Conservation (phyloP, 2,797 vertebrate genomes). For the Lagocephalus sceleratus region DNA sequence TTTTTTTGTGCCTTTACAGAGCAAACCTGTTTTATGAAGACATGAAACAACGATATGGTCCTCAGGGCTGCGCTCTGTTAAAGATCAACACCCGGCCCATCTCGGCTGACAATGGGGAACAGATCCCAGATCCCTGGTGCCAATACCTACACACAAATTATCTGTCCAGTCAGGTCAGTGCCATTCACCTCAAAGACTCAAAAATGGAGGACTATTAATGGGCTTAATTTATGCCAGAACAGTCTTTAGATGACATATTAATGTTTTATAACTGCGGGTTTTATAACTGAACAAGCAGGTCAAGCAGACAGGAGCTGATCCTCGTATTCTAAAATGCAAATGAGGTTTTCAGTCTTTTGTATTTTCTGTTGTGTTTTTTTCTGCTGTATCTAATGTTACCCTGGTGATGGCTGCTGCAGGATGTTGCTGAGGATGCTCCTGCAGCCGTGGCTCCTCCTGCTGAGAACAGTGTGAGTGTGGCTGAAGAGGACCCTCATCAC, state of each 20-base stretch:
- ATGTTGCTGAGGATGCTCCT: slow-evolving; percentile 76
- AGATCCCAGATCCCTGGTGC: slow-evolving; percentile 99
- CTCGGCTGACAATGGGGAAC: slow-evolving; percentile 84
- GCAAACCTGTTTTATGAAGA: slow-evolving; percentile 93
- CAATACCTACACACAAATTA: slow-evolving; percentile 91
- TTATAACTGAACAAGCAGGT: too few relatives aligned
- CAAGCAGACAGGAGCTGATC: too few relatives aligned
- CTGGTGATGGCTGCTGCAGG: slow-evolving; percentile 67
- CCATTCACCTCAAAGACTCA: too few relatives aligned
- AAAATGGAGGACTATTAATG: too few relatives aligned
- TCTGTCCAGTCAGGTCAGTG: slow-evolving; percentile 84
- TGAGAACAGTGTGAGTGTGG: slow-evolving; percentile 75
- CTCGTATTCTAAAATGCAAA: too few relatives aligned
- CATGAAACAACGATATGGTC: slow-evolving; percentile 95
- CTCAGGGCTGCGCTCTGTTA: slow-evolving; percentile 94
- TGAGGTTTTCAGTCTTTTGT: too few relatives aligned
- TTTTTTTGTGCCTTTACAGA: slow-evolving; percentile 65
- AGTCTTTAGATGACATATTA: too few relatives aligned
- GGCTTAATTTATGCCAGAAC: too few relatives aligned
- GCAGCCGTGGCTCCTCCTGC: slow-evolving; percentile 66
- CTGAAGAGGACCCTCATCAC: slow-evolving; percentile 73
- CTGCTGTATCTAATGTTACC: not conserved
- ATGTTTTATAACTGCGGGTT: too few relatives aligned
- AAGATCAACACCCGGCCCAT: slow-evolving; percentile 90
- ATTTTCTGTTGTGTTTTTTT: too few relatives aligned